A percentile compares a stretch with the other conserved stretches of the same genome.
These are phyloP conservation scores for Phortica variegata DNA, from an alignment of 1,140 invertebrate genomes.

Conservation along the genomic window DNA sequence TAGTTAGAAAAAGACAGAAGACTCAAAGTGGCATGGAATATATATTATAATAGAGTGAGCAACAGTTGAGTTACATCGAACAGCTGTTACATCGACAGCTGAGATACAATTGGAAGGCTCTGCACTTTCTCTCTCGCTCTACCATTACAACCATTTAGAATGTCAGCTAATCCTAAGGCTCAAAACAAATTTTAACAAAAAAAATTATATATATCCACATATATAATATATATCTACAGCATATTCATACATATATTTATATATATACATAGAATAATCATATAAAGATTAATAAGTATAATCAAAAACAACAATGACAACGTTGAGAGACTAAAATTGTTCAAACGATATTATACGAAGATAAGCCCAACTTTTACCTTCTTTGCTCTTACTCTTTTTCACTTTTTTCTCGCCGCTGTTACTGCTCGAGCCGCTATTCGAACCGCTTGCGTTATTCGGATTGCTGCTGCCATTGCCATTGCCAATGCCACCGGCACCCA, in stretches of 20 bases:
- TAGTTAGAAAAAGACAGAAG: too few relatives aligned
- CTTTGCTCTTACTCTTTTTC: conserved; percentile 56
- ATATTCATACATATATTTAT: conserved; percentile 5
- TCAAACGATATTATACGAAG: conserved; percentile 43
- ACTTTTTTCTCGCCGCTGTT: conserved; percentile 55
- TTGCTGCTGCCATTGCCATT: conserved; percentile 11
- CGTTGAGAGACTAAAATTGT: conserved; percentile 32
- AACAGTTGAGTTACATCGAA: too few relatives aligned
- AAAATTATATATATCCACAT: conserved; percentile 15
- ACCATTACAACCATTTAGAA: too few relatives aligned
- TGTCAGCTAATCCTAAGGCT: too few relatives aligned
- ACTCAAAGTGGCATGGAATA: too few relatives aligned
- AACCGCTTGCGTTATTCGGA: too few relatives aligned
- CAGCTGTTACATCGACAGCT: too few relatives aligned
- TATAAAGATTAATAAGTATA: not conserved
- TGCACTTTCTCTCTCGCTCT: too few relatives aligned
- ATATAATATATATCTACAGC: conserved; percentile 14
- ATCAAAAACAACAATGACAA: conserved; percentile 2
- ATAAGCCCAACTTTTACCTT: conserved; percentile 57
- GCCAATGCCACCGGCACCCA: not conserved
- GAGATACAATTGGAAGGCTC: too few relatives aligned
- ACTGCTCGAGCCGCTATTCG: conserved; percentile 29
- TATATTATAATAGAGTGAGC: too few relatives aligned
- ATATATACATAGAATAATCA: conserved; percentile 1
- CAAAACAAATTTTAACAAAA: too few relatives aligned